These are phyloP conservation scores for Holcopasites calliopsidis DNA, from an alignment of 1,140 invertebrate genomes.

Conservation along the genomic window DNA sequence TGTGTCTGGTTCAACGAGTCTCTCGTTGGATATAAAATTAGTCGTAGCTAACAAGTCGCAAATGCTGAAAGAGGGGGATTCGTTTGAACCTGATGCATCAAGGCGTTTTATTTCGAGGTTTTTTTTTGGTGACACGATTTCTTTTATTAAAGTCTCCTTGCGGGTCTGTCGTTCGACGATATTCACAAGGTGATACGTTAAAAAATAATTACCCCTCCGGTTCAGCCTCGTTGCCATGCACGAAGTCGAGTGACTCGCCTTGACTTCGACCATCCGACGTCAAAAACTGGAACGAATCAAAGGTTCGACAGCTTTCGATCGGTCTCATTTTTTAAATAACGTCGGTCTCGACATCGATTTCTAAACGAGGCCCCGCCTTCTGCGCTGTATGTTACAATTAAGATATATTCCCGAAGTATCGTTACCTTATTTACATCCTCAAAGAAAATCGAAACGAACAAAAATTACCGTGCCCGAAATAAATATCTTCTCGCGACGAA, in stretches of 20 bases:
- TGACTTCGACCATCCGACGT: neutral
- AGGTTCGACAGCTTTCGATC: constrained; percentile 31
- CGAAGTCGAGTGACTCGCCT: constrained; percentile 30
- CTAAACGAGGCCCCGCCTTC: neutral
- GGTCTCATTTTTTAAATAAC: constrained; percentile 22
- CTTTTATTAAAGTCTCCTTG: neutral
- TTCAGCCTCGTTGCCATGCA: constrained; percentile 18
- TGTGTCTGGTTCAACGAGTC: too few relatives aligned
- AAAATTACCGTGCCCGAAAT: too few relatives aligned
- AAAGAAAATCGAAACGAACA: neutral
- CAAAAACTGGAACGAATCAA: constrained; percentile 31
- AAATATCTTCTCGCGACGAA: too few relatives aligned
- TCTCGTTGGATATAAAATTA: neutral
- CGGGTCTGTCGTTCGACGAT: too few relatives aligned
- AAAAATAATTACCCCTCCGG: constrained; percentile 16
- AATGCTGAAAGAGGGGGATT: too few relatives aligned
- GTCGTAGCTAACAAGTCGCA: neutral
- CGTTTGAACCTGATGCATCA: too few relatives aligned
- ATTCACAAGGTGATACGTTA: constrained; percentile 16
- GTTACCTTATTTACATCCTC: neutral
- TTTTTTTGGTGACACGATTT: constrained; percentile 18
- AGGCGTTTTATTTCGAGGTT: neutral
- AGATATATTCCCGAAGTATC: neutral
- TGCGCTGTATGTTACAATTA: neutral
- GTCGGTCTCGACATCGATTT: constrained; percentile 5